phyloP scores from a whole-genome alignment of 2,888 invertebrate species.

The Amphiduros pacificus region DNA sequence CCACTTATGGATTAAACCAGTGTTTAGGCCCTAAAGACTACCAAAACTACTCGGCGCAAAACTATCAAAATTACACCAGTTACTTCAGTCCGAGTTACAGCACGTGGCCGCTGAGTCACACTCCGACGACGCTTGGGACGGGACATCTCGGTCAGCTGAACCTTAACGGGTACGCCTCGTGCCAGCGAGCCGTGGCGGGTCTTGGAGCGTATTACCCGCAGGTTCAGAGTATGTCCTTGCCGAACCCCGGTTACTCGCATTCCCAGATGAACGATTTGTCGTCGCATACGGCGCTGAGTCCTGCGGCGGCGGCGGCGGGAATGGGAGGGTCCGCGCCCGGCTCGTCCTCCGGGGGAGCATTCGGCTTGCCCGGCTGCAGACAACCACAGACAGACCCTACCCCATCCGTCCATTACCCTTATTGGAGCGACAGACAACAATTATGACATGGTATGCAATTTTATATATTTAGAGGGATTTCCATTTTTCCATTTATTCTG shows the following conservation, averaged over 20 bases:
- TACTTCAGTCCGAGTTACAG: conserved; percentile 15
- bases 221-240: conserved; percentile 32
- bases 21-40: conserved; percentile 36
- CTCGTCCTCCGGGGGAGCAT: neutral
- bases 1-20: conserved; percentile 45
- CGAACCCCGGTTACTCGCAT: conserved; percentile 21
- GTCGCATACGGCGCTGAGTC: neutral
- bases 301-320: too few species aligned
- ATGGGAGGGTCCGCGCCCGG: conserved; percentile 5
- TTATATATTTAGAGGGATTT: neutral
- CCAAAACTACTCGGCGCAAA: conserved; percentile 11
- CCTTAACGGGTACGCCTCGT: conserved; percentile 42
- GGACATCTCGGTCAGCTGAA: conserved; percentile 28
- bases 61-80: conserved; percentile 23
- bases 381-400: neutral
- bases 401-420: neutral
- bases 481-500: too few species aligned
- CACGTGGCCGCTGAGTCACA: conserved; percentile 28
- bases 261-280: conserved; percentile 1
- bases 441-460: neutral
- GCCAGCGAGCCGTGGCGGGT: conserved; percentile 33
- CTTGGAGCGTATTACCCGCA: conserved; percentile 27
- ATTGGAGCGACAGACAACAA: neutral
- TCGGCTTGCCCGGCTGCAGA: conserved; percentile 1
- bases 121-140: neutral